Percentiles rank a stretch among this genome's conserved stretches.
Evolutionary conservation across 2,113 vertebrate genomes (phyloP).

Genomic region (Perca fluviatilis): DNA sequence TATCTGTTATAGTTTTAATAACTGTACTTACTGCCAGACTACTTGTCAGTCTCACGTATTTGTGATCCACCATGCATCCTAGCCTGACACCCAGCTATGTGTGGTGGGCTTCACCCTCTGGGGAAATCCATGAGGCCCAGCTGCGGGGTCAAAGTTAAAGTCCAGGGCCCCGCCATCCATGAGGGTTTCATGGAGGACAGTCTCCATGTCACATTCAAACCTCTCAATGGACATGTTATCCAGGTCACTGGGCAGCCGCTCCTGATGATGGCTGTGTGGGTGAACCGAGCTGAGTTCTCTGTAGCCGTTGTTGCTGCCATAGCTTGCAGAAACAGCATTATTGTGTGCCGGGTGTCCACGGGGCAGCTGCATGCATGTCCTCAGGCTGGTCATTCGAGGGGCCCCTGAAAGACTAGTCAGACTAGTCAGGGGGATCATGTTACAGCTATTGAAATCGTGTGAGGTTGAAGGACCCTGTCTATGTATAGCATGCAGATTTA

Average conservation of each 20-base stretch:
- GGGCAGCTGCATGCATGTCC: conserved; percentile 89
- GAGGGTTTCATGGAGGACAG: conserved; percentile 96
- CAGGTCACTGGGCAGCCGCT: conserved; percentile 97
- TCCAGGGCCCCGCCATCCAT: conserved; percentile 97
- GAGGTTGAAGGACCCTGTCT: conserved; percentile 80
- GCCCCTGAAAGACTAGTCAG: conserved; percentile 84
- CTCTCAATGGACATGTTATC: conserved; percentile 96
- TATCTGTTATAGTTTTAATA: not conserved
- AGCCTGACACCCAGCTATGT: conserved; percentile 97
- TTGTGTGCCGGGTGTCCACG: conserved; percentile 87
- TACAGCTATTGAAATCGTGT: conserved; percentile 88
- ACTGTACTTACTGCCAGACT: not conserved
- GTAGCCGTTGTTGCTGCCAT: conserved; percentile 87
- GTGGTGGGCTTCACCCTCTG: conserved; percentile 94
- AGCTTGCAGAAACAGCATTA: conserved; percentile 78
- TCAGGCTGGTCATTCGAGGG: conserved; percentile 86
- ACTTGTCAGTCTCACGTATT: conserved; percentile 34
- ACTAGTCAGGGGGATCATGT: conserved; percentile 86
- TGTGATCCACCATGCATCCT: conserved; percentile 36
- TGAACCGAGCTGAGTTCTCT: conserved; percentile 84
- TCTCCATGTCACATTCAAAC: conserved; percentile 97
- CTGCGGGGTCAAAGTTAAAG: conserved; percentile 96
- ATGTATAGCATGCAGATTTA: conserved; percentile 86
- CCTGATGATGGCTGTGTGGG: conserved; percentile 85
- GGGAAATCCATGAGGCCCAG: conserved; percentile 91